phyloP scores from a whole-genome alignment of 2,888 invertebrate genomes.

The Campaea margaritaria region DNA sequence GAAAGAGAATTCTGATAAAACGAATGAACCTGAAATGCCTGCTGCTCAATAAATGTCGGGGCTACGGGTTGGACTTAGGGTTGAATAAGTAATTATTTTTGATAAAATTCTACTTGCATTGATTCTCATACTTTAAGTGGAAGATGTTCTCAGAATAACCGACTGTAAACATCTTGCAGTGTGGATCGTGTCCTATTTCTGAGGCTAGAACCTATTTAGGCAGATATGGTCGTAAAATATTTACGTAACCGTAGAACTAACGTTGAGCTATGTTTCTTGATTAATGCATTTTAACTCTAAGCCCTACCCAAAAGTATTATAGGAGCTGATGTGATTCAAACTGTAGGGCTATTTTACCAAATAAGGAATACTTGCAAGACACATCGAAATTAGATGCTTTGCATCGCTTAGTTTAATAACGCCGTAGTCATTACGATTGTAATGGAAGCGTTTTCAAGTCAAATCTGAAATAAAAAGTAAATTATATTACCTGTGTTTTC shows the following conservation, averaged over 20 bases:
- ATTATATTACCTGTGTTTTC: conserved; percentile 31
- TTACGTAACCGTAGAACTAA: too few species aligned
- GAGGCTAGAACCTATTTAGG: too few species aligned
- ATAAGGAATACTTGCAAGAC: conserved; percentile 62
- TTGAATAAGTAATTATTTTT: background rate
- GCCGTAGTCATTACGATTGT: conserved; percentile 62
- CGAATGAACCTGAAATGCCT: conserved; percentile 45
- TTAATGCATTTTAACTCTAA: conserved; percentile 37
- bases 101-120: conserved; percentile 5
- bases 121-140: background rate
- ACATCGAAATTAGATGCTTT: conserved; percentile 43
- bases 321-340: conserved; percentile 43
- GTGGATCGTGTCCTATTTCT: too few species aligned
- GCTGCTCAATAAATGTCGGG: conserved; percentile 31
- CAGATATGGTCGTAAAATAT: too few species aligned
- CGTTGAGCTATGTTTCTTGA: conserved; percentile 18
- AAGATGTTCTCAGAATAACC: too few species aligned
- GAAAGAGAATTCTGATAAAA: conserved; percentile 44
- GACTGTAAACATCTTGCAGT: too few species aligned
- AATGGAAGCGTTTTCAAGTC: conserved; percentile 59
- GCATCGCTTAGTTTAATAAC: conserved; percentile 56
- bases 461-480: conserved; percentile 61
- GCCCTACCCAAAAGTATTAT: conserved; percentile 31
- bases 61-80: conserved; percentile 17
- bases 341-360: conserved; percentile 76